phyloP scores from a whole-genome alignment of 1,140 invertebrate species.

The Nomia melanderi region DNA sequence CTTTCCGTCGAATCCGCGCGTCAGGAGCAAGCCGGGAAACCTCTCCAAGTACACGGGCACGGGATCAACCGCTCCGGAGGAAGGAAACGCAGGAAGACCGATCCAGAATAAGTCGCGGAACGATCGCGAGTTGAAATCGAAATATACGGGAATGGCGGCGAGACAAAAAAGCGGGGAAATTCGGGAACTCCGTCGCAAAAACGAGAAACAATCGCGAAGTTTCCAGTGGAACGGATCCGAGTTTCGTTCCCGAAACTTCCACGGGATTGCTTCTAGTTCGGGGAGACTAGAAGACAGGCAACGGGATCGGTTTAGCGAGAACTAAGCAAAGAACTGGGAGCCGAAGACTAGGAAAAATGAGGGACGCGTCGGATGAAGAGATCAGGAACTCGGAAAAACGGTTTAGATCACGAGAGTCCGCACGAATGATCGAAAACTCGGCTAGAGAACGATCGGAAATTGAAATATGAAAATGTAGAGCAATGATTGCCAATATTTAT shows the following conservation, averaged over 20 bases:
- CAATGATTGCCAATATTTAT: too few relatives aligned
- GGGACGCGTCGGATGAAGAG: not conserved
- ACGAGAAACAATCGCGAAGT: not conserved
- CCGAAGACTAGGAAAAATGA: not conserved
- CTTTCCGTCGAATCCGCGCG: too few relatives aligned
- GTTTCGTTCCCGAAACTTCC: not conserved
- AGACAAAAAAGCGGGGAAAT: too few relatives aligned
- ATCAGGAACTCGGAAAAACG: constrained; percentile 4
- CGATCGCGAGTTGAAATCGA: too few relatives aligned
- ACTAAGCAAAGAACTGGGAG: not conserved
- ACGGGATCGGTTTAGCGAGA: not conserved
- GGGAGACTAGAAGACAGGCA: not conserved
- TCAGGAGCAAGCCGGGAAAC: too few relatives aligned
- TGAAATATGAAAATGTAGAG: not conserved
- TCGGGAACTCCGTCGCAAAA: too few relatives aligned
- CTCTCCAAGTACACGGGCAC: too few relatives aligned
- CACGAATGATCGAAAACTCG: not conserved
- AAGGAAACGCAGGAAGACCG: too few relatives aligned
- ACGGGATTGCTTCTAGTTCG: not conserved
- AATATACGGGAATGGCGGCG: too few relatives aligned
- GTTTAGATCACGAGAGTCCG: not conserved
- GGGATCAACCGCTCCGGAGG: too few relatives aligned
- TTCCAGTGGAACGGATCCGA: too few relatives aligned
- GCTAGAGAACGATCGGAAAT: not conserved
- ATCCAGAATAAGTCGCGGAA: too few relatives aligned